Evolutionary conservation across 1,140 invertebrate genomes (phyloP).

Genomic region (Plodia interpunctella): DNA sequence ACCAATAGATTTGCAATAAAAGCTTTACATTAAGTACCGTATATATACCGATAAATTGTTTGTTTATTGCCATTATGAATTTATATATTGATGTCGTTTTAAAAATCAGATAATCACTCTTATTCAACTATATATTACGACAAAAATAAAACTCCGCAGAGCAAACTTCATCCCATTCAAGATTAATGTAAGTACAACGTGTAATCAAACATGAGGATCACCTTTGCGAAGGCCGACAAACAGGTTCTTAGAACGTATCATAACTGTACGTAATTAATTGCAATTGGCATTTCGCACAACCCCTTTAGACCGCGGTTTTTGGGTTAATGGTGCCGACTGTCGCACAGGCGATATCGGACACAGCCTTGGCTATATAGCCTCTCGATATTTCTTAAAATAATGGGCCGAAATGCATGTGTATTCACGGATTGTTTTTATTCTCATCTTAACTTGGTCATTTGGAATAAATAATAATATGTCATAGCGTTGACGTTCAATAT

Average conservation of each 20-base stretch:
- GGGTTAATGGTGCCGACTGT: conserved; percentile 17
- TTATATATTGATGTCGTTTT: too few species aligned
- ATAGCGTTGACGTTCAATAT: too few species aligned
- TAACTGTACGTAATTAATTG: conserved; percentile 15
- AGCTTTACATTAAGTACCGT: too few species aligned
- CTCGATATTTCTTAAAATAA: neutral
- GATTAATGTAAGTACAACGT: neutral
- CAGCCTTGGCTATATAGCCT: neutral
- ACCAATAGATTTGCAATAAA: too few species aligned
- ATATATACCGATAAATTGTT: too few species aligned
- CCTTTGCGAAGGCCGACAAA: conserved; percentile 13
- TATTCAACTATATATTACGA: neutral
- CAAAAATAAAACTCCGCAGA: neutral
- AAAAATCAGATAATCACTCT: neutral
- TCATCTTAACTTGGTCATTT: neutral
- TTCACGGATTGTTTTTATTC: neutral
- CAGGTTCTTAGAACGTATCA: conserved; percentile 14
- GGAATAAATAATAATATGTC: too few species aligned
- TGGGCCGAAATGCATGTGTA: neutral
- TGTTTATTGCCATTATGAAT: too few species aligned
- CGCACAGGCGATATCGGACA: neutral
- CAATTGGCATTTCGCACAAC: conserved; percentile 16
- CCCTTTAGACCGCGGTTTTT: conserved; percentile 16
- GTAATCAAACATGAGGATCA: conserved; percentile 8
- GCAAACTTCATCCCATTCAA: conserved; percentile 1